These are phyloP conservation scores for Melanophora roralis DNA, from an alignment of 2,888 invertebrate species.

Conservation along the genomic window DNA sequence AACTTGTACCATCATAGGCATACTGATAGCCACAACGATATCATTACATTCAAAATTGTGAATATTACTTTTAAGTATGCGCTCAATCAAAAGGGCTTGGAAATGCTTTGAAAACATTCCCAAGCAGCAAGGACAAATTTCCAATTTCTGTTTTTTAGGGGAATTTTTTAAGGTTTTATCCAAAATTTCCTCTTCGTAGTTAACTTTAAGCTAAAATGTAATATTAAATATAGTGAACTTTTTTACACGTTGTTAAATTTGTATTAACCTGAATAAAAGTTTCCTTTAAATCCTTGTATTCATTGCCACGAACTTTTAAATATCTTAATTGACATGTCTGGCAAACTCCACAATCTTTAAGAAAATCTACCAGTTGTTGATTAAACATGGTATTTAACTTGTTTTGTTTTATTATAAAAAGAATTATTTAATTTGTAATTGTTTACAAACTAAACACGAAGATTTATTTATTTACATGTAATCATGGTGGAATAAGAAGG, in stretches of 20 bases:
- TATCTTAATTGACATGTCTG: conserved; percentile 84
- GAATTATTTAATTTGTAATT: too few species aligned
- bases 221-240: too few species aligned
- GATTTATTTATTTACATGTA: too few species aligned
- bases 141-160: conserved; percentile 75
- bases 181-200: conserved; percentile 29
- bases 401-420: not conserved
- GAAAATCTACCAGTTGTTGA: conserved; percentile 78
- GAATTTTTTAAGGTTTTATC: not conserved
- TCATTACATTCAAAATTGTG: conserved; percentile 81
- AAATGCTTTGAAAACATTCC: conserved; percentile 83
- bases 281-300: conserved; percentile 79
- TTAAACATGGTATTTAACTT: conserved; percentile 75
- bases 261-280: conserved; percentile 78
- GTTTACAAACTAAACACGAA: conserved; percentile 20
- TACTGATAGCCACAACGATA: conserved; percentile 84
- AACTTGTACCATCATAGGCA: conserved; percentile 83
- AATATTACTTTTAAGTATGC: conserved; percentile 78
- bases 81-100: conserved; percentile 78
- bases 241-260: too few species aligned
- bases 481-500: too few species aligned
- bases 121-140: conserved; percentile 84
- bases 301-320: conserved; percentile 79
- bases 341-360: conserved; percentile 82
- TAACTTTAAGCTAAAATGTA: conserved; percentile 57